phyloP scores from a whole-genome alignment of 2,113 vertebrate species.

The Poecile atricapillus region DNA sequence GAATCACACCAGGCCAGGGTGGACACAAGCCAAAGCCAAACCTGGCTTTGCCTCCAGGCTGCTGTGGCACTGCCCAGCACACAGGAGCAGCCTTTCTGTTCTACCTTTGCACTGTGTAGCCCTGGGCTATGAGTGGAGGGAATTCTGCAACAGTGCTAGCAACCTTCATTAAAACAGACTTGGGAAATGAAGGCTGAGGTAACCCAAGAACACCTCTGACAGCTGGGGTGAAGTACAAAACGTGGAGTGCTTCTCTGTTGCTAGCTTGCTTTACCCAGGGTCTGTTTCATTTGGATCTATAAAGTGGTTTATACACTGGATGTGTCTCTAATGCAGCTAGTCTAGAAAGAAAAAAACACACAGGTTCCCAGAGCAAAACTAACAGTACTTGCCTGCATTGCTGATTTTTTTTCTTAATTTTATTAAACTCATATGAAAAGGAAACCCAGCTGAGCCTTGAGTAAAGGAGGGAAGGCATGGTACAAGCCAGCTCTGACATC shows the following conservation, averaged over 20 bases:
- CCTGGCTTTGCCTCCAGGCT: not conserved
- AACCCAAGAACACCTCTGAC: not conserved
- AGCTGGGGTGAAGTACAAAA: not conserved
- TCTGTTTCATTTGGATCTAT: not conserved
- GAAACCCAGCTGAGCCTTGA: not conserved
- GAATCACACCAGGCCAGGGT: not conserved
- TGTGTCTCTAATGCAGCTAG: not conserved
- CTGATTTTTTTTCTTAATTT: slow-evolving; percentile 14
- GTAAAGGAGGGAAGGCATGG: not conserved
- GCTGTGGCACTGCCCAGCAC: not conserved
- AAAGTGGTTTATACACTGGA: not conserved
- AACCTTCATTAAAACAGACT: not conserved
- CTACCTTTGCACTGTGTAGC: not conserved
- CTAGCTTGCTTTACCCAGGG: not conserved
- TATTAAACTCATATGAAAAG: slow-evolving; percentile 47
- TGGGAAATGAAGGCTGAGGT: not conserved
- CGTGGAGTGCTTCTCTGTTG: not conserved
- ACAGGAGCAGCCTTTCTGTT: not conserved
- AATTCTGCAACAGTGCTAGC: not conserved
- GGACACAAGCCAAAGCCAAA: not conserved
- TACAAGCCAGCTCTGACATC: slow-evolving; percentile 17
- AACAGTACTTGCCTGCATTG: not conserved
- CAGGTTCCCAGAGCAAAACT: not conserved
- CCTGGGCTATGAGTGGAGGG: not conserved
- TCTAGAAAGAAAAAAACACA: not conserved